Evolutionary conservation across 1,140 invertebrate genomes (phyloP), one percentile per base, ranked within the genome.

Genomic region (Lucilia cuprina): DNA sequence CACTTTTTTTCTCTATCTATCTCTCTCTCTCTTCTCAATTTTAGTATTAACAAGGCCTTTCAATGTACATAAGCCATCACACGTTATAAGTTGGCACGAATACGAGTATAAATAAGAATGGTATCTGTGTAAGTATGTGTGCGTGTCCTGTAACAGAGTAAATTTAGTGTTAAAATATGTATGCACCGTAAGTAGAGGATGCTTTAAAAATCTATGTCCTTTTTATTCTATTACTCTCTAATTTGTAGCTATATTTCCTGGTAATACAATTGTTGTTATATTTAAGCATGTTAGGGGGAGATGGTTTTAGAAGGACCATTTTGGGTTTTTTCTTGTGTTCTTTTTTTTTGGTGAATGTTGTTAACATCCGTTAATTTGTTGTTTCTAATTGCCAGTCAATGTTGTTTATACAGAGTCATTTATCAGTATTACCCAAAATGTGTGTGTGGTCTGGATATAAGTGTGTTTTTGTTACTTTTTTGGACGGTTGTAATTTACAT

Each of bases 331-430:
- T 77, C 17, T 25, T 41, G 2, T 30, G 1, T 41, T 77, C 17
- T 25, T 41, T n/a, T 30, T 30, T 30, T 30, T 30, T 30, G 25
- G 25, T 41, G 77, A 17, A 80, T 80, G n/a, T 60, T 80, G 41
- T 80, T 80, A 80, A 80, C 77, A 80, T 50, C 41, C 77, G 77
- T 80, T 80, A 80, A 80, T 80, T 80, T 80, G 77, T 80, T 80
- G 77, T 80, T 80, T 80, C 41, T 80, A 80, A 80, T 80, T 80
- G 77, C 77, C 41, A 80, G 41, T 50, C 77, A 49, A 80, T 80
- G 77, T 80, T 50, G 77, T 80, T 80, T 49, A 60, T 60, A 80
- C 77, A 80, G 9, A 25, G 41, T 13, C 77, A 80, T 80, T 80
- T 49, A 80, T 80, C 41, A 80, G 41, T 49, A 50, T 80, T 50